Evolutionary conservation across 1,140 invertebrate species (phyloP), one percentile per base, ranked within the genome.

Genomic region (Drosophila nannoptera): DNA sequence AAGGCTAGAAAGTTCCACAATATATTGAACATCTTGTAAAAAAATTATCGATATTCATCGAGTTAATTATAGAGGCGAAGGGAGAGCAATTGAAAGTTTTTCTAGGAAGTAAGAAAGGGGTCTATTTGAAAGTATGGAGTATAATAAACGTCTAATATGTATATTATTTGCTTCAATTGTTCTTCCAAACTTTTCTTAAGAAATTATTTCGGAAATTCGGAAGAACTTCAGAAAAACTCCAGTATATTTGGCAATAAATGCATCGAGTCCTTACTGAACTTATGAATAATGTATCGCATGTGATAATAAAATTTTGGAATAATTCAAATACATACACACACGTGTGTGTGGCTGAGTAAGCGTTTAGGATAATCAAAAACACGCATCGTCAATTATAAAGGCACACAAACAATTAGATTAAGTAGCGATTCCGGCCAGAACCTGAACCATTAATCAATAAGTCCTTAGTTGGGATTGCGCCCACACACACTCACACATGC

Each of bases 391-490:
- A 69, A 65, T 46, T 48, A 32, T 38, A 69, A 54, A 54, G 9
- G 35, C 40, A 52, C 40, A 84, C 65, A 83, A 84, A 69, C 81
- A 78, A 84, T 83, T 86, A 84, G 63, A 66, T 74, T 83, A 83
- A 86, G 80, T 83, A 78, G 66, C 81, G 61, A 82, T 86, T 68
- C 70, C 65, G 60, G 61, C 71, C 53, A 52, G 52, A 46, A 16
- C 16, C 14, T 7, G 14, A 46, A 32, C 38, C 73, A 75, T 75
- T 72, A 75, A 75, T 75, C 73, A 75, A 75, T 75, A 65, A 52
- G 40, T 62, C 78, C 74, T 66, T 60, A 31, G 56, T 45, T 56
- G 43, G 55, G 61, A 64, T 78, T 75, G 70, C 36, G 43, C 36
- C 69, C 35, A 50, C 42, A 48, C 11, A 46, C 6, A 38, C 31